Percentiles rank a stretch among this genome's conserved stretches.
These are phyloP conservation scores for Crotalus tigris DNA, from an alignment of 2,113 vertebrate genomes.

Conservation along the genomic window DNA sequence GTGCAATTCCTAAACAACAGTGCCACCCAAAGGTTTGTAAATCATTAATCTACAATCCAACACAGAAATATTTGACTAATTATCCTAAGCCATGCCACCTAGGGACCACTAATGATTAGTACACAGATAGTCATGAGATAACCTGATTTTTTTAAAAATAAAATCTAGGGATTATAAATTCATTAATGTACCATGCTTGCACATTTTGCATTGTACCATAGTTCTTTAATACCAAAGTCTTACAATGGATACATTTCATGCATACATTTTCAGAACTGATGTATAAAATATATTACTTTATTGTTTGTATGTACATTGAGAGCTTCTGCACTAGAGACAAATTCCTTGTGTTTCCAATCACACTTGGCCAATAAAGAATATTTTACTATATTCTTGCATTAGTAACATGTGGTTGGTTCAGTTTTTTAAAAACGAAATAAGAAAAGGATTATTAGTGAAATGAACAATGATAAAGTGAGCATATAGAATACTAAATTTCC, in stretches of 20 bases:
- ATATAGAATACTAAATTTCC: not conserved
- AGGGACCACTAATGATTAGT: not conserved
- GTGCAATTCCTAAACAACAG: constrained; percentile 56
- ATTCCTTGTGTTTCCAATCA: not conserved
- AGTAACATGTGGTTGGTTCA: not conserved
- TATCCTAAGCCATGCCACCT: not conserved
- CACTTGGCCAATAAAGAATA: not conserved
- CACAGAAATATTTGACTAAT: not conserved
- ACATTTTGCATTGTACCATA: not conserved
- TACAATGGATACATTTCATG: not conserved
- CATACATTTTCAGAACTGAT: not conserved
- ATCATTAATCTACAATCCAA: not conserved
- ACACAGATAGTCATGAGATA: not conserved
- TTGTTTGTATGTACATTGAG: not conserved
- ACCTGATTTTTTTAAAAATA: constrained; percentile 15
- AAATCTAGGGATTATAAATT: not conserved
- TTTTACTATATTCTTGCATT: not conserved
- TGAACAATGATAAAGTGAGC: not conserved
- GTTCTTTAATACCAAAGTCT: not conserved
- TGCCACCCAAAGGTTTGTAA: constrained; percentile 63
- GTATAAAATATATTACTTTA: not conserved
- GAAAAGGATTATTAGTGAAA: not conserved
- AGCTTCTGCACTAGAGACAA: not conserved
- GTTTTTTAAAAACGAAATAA: not conserved
- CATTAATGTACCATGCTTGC: not conserved